Percentiles rank a stretch among this genome's conserved stretches.
These are phyloP conservation scores for Orthonevra nobilis DNA, from an alignment of 2,888 invertebrate genomes.

Conservation along the genomic window DNA sequence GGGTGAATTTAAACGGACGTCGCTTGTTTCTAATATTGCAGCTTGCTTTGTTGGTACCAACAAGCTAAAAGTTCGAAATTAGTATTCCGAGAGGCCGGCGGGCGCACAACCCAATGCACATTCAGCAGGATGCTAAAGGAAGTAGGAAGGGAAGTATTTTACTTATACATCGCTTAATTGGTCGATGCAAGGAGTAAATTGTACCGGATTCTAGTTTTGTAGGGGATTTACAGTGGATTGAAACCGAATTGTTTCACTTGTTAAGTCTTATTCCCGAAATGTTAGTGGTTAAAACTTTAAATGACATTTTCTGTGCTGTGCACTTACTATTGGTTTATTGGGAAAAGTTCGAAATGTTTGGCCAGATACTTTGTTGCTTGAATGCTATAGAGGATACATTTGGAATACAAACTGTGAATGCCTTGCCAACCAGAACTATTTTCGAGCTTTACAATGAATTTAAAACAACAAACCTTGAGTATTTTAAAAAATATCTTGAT, in stretches of 20 bases:
- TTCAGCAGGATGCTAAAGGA: too few relatives aligned
- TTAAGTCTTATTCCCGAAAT: neutral
- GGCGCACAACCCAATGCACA: too few relatives aligned
- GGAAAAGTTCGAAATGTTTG: too few relatives aligned
- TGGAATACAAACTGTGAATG: too few relatives aligned
- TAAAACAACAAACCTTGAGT: too few relatives aligned
- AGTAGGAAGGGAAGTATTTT: too few relatives aligned
- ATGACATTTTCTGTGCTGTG: neutral
- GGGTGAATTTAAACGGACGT: neutral
- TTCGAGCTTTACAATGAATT: too few relatives aligned
- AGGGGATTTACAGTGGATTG: neutral
- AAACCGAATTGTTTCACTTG: constrained; percentile 18
- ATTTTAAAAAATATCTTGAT: too few relatives aligned
- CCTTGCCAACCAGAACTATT: too few relatives aligned
- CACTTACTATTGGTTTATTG: too few relatives aligned
- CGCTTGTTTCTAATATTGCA: neutral
- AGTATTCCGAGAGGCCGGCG: neutral
- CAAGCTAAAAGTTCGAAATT: constrained; percentile 1
- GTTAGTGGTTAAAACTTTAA: constrained; percentile 12
- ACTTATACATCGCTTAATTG: constrained; percentile 35
- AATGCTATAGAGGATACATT: too few relatives aligned
- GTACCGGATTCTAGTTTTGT: neutral
- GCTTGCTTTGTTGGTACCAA: neutral
- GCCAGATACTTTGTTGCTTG: too few relatives aligned
- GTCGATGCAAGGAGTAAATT: neutral